A percentile compares a stretch with the other conserved stretches of the same genome.
Conservation (phyloP, 2,797 vertebrate species). For the Mus caroli region DNA sequence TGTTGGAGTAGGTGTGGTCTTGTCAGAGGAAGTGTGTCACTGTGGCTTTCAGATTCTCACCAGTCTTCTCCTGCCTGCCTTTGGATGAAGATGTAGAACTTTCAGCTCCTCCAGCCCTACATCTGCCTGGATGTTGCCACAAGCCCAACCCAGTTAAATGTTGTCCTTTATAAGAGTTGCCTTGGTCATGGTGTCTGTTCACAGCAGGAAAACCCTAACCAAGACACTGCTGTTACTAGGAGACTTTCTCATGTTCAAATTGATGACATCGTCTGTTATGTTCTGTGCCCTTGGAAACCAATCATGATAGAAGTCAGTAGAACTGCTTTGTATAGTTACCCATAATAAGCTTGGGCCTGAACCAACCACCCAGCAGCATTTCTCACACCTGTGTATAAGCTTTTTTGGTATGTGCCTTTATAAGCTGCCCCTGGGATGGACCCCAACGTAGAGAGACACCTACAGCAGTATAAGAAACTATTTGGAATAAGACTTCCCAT, state of each 20-base stretch:
- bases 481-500: no score
- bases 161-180: neutral
- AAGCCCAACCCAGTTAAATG: neutral
- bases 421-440: no score
- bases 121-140: neutral
- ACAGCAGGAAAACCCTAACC: neutral
- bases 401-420: no score
- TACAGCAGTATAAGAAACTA: no score
- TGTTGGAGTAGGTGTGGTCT: neutral
- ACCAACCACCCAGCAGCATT: no score
- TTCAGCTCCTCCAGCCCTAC: neutral
- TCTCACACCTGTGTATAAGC: no score
- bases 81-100: neutral
- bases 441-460: no score
- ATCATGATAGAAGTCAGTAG: neutral
- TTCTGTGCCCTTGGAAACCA: neutral
- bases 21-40: neutral
- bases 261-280: neutral
- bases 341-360: no score
- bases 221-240: neutral
- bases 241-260: no score
- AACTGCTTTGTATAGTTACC: neutral
- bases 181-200: neutral
- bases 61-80: no score
- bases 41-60: neutral